phyloP scores from a whole-genome alignment of 2,888 invertebrate species.

The Nyleta sp. region DNA sequence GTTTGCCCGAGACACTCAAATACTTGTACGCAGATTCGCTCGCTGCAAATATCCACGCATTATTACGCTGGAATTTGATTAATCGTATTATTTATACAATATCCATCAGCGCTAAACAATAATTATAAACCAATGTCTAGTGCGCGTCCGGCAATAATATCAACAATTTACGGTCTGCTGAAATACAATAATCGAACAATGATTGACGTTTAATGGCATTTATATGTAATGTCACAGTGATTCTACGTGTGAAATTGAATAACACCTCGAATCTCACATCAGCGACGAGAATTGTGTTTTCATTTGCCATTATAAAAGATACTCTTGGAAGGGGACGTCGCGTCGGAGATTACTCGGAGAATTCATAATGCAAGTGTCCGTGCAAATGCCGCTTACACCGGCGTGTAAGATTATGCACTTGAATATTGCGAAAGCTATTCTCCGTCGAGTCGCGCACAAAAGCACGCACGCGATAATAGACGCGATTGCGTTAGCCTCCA shows the following conservation, averaged over 20 bases:
- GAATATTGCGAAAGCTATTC: conserved; percentile 43
- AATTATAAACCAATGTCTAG: conserved; percentile 15
- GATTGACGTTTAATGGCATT: conserved; percentile 29
- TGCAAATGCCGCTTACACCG: conserved; percentile 11
- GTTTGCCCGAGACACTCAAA: too few relatives aligned
- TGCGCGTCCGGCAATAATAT: neutral
- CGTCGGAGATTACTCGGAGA: conserved; percentile 30
- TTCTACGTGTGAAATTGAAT: conserved; percentile 25
- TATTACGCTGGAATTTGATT: neutral
- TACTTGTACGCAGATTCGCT: too few relatives aligned
- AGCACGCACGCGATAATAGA: conserved; percentile 47
- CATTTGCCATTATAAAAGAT: conserved; percentile 32
- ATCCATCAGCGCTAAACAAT: neutral
- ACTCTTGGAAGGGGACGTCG: conserved; percentile 11
- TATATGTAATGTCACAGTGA: conserved; percentile 22
- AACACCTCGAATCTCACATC: conserved; percentile 14
- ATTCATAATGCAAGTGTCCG: conserved; percentile 47
- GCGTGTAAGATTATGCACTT: conserved; percentile 40
- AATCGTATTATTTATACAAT: neutral
- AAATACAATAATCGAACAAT: conserved; percentile 23
- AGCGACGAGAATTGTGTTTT: conserved; percentile 32
- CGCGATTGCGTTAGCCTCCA: conserved; percentile 41
- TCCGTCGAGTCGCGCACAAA: conserved; percentile 32
- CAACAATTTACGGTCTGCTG: conserved; percentile 11
- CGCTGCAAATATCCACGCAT: too few relatives aligned